Evolutionary conservation across 2,113 vertebrate species (phyloP).

Genomic region (Pygoscelis antarcticus): DNA sequence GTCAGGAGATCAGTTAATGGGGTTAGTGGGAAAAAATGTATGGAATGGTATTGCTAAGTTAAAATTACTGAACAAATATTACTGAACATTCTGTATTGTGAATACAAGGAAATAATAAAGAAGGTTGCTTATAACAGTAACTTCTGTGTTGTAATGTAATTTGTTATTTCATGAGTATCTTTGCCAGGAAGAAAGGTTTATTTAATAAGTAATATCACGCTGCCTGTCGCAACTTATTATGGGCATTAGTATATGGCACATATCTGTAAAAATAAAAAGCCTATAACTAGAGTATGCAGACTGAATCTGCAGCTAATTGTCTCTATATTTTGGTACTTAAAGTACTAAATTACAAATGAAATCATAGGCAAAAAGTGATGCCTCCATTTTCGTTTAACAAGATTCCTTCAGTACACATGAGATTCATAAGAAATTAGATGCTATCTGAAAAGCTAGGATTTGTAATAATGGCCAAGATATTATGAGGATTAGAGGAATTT

Average conservation of each 20-base stretch:
- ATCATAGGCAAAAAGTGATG: constrained; percentile 49
- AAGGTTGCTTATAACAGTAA: background rate
- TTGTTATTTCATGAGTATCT: background rate
- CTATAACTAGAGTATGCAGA: background rate
- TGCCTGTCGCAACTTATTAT: background rate
- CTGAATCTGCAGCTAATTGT: background rate
- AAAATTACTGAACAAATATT: background rate
- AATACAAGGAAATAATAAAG: background rate
- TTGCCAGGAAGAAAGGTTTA: background rate
- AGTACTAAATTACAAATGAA: constrained; percentile 69
- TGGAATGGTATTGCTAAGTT: background rate
- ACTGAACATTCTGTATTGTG: background rate
- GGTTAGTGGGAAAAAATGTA: background rate
- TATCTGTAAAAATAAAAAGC: background rate
- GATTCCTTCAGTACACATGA: constrained; percentile 61
- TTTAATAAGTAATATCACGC: background rate
- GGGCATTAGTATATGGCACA: background rate
- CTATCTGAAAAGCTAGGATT: constrained; percentile 68
- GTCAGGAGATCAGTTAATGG: background rate
- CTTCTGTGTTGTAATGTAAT: background rate
- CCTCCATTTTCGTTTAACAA: constrained; percentile 69
- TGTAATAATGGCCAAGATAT: constrained; percentile 72
- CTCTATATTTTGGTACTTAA: constrained; percentile 33
- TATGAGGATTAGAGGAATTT: constrained; percentile 73
- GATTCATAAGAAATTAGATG: constrained; percentile 71